These are phyloP conservation scores for Lepas anatifera DNA, from an alignment of 2,888 invertebrate species.

Conservation along the genomic window DNA sequence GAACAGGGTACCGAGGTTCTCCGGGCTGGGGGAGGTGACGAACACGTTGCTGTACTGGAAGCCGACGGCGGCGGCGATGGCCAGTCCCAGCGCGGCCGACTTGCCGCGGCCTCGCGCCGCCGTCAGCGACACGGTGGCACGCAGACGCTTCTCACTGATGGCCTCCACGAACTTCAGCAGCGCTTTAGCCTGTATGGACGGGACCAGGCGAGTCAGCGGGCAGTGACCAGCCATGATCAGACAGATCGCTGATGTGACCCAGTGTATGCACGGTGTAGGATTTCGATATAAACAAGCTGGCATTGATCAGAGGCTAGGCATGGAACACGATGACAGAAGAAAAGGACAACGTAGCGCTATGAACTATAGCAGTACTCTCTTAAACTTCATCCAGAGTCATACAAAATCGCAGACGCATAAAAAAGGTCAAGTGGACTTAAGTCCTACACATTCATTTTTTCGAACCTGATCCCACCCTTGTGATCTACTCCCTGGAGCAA, in stretches of 20 bases:
- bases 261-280: too few species aligned
- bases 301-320: neutral
- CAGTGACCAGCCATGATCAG: too few species aligned
- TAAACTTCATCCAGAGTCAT: too few species aligned
- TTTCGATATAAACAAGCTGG: neutral
- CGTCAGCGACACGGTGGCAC: conserved; percentile 86
- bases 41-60: conserved; percentile 86
- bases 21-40: conserved; percentile 95
- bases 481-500: too few species aligned
- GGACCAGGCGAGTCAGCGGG: too few species aligned
- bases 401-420: too few species aligned
- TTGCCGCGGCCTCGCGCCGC: conserved; percentile 96
- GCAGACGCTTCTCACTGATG: conserved; percentile 76
- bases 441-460: too few species aligned
- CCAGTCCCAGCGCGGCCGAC: conserved; percentile 89
- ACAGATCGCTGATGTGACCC: too few species aligned
- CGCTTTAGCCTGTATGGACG: conserved; percentile 58
- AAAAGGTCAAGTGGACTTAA: too few species aligned
- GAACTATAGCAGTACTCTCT: too few species aligned
- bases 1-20: conserved; percentile 93
- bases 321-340: neutral
- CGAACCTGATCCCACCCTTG: too few species aligned
- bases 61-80: conserved; percentile 73
- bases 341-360: too few species aligned
- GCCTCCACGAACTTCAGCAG: conserved; percentile 87